Evolutionary conservation across 2,888 invertebrate species (phyloP).

Genomic region (Deladenus siricidicola): DNA sequence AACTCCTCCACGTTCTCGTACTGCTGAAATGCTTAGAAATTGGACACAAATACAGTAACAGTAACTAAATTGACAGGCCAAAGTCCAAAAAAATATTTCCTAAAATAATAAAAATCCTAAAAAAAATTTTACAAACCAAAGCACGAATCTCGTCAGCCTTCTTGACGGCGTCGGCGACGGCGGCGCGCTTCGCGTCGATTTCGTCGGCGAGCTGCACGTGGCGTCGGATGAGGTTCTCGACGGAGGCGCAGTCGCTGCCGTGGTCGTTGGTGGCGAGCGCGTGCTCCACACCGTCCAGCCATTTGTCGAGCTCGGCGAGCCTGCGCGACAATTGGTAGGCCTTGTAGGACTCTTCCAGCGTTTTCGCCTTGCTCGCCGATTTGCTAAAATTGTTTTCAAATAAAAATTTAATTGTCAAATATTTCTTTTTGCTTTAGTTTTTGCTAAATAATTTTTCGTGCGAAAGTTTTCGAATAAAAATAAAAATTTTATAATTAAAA

Average conservation of each 20-base stretch:
- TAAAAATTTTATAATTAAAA: too few relatives aligned
- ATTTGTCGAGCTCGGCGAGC: constrained; percentile 81
- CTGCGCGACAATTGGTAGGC: constrained; percentile 60
- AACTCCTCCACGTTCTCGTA: constrained; percentile 25
- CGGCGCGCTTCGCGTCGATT: constrained; percentile 37
- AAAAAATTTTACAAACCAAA: too few relatives aligned
- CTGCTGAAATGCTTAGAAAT: constrained; percentile 18
- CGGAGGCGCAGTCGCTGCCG: constrained; percentile 56
- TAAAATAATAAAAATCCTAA: not conserved
- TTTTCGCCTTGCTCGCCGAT: constrained; percentile 65
- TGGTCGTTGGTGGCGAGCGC: constrained; percentile 53
- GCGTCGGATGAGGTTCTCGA: constrained; percentile 39
- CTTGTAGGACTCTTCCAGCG: constrained; percentile 47
- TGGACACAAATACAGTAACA: too few relatives aligned
- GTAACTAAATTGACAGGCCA: not conserved
- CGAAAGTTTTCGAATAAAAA: too few relatives aligned
- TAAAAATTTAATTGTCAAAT: too few relatives aligned
- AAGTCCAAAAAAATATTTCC: not conserved
- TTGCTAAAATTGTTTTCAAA: too few relatives aligned
- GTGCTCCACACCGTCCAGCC: constrained; percentile 65
- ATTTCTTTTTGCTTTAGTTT: too few relatives aligned
- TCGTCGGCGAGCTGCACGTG: constrained; percentile 55
- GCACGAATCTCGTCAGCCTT: constrained; percentile 18
- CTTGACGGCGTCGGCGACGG: constrained; percentile 58
- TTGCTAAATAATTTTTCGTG: too few relatives aligned